Evolutionary conservation across 2,888 invertebrate genomes (phyloP).

Genomic region (Halocaridina rubra): DNA sequence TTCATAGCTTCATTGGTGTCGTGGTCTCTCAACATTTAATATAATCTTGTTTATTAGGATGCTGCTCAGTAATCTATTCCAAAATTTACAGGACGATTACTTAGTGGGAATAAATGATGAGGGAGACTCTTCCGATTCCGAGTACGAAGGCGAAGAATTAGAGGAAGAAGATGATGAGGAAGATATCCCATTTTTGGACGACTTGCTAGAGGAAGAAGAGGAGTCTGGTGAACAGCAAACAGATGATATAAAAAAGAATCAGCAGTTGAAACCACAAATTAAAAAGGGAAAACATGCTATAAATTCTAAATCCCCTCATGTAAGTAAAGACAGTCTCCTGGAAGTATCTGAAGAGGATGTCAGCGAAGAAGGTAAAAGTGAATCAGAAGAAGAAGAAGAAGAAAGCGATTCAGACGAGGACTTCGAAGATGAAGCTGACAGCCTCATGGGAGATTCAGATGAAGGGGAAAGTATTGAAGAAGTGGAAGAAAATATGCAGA

Average conservation of each 20-base stretch:
- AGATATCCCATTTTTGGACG: background rate
- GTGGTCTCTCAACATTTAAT: no score
- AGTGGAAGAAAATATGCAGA: background rate
- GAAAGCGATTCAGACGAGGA: constrained; percentile 15
- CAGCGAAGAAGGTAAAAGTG: background rate
- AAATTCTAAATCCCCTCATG: no score
- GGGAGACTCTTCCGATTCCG: constrained; percentile 28
- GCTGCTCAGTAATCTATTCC: no score
- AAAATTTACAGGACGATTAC: background rate
- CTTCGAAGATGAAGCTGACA: constrained; percentile 59
- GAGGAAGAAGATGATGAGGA: background rate
- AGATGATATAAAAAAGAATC: no score
- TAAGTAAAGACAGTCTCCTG: no score
- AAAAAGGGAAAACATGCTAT: background rate
- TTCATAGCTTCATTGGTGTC: no score
- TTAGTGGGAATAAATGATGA: background rate
- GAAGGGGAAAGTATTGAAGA: background rate
- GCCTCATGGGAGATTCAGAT: background rate
- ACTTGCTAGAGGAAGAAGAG: background rate
- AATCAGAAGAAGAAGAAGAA: constrained; percentile 6
- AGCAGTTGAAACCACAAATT: background rate
- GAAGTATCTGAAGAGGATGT: no score
- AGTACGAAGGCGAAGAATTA: constrained; percentile 1
- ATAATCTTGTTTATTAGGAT: no score
- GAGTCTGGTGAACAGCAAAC: no score